These are phyloP conservation scores for Sycobia sp. DNA, from an alignment of 1,140 invertebrate genomes.

Conservation along the genomic window DNA sequence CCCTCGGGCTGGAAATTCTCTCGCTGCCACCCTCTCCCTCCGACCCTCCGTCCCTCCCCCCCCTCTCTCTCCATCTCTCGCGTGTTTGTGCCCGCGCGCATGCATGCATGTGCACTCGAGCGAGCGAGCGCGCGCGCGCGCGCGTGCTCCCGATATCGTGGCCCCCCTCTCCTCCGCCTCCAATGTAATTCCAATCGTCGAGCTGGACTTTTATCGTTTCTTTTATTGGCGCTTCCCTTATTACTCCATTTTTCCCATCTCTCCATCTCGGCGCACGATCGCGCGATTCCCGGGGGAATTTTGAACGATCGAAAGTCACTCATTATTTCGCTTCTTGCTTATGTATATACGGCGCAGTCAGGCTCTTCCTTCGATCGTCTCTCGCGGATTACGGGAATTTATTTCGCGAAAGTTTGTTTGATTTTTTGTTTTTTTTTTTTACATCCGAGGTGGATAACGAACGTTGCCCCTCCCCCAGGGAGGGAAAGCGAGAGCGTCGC, in stretches of 20 bases:
- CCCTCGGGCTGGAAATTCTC: slow-evolving; percentile 25
- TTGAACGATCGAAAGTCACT: not conserved
- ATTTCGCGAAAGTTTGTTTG: slow-evolving; percentile 19
- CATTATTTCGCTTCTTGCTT: slow-evolving; percentile 5
- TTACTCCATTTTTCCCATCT: slow-evolving; percentile 25
- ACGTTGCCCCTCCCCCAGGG: no score
- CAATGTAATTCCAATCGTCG: slow-evolving; percentile 21
- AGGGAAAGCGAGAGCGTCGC: no score
- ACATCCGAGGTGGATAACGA: no score
- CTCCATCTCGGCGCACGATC: no score
- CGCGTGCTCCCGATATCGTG: no score
- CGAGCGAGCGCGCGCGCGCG: no score
- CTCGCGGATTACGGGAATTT: slow-evolving; percentile 23
- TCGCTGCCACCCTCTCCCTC: slow-evolving; percentile 1
- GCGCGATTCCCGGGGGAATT: no score
- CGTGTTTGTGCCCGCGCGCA: no score
- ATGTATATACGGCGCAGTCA: not conserved
- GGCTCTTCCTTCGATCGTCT: not conserved
- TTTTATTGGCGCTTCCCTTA: slow-evolving; percentile 18
- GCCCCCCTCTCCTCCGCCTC: not conserved
- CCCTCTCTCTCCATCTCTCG: not conserved
- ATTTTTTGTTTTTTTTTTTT: no score
- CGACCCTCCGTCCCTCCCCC: not conserved
- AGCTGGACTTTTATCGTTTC: slow-evolving; percentile 31
- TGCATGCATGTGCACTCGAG: no score